A percentile compares a stretch with the other conserved stretches of the same genome.
These are phyloP conservation scores for Champsocephalus gunnari DNA, from an alignment of 2,797 vertebrate genomes.

Conservation along the genomic window DNA sequence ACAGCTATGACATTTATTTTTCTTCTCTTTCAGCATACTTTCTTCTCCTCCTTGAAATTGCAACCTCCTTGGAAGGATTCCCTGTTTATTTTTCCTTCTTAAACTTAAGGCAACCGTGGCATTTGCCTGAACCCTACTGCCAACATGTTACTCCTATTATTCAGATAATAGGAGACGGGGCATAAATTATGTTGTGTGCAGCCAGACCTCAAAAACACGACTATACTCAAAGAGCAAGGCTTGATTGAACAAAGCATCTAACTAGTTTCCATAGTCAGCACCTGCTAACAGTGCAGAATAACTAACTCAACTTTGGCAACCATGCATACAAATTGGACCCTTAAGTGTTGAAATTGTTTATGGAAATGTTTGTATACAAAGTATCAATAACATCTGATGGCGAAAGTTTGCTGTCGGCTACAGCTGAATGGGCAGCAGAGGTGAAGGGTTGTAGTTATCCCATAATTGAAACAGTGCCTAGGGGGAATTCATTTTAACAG, in stretches of 20 bases:
- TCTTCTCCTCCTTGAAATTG: conserved; percentile 55
- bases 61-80: conserved; percentile 56
- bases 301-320: conserved; percentile 19
- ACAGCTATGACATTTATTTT: conserved; percentile 66
- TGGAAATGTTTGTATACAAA: conserved; percentile 43
- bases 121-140: conserved; percentile 15
- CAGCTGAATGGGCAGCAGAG: conserved; percentile 44
- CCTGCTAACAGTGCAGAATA: conserved; percentile 35
- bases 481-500: conserved; percentile 29
- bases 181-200: conserved; percentile 24
- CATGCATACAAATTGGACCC: conserved; percentile 31
- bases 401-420: conserved; percentile 22
- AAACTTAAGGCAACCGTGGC: conserved; percentile 34
- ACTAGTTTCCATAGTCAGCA: conserved; percentile 29
- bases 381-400: conserved; percentile 47
- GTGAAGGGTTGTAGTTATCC: conserved; percentile 55
- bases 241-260: conserved; percentile 32
- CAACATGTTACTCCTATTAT: conserved; percentile 33
- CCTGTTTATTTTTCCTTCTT: conserved; percentile 49
- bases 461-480: conserved; percentile 32
- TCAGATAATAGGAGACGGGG: conserved; percentile 21
- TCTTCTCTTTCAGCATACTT: conserved; percentile 57
- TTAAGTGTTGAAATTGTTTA: conserved; percentile 25
- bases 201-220: conserved; percentile 30
- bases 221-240: conserved; percentile 21